phyloP scores from a whole-genome alignment of 92 coral and sea anemone genomes.

The Actinernus sp. region DNA sequence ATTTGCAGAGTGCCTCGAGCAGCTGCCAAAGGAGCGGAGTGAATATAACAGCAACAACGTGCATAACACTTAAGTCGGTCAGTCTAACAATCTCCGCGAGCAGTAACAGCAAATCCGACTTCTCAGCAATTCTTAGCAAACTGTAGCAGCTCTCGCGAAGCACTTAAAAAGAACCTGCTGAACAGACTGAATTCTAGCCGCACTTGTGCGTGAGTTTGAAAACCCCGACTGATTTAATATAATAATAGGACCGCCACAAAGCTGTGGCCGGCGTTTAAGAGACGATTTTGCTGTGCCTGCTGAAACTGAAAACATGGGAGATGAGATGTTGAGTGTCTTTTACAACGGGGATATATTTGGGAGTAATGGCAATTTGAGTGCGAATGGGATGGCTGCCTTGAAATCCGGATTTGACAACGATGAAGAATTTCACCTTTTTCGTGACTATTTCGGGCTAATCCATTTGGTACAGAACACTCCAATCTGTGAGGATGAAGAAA shows the following conservation, averaged over 20 bases:
- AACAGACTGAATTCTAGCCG: too few relatives aligned
- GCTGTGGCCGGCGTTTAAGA: neutral
- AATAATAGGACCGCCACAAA: neutral
- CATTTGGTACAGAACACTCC: slow-evolving; percentile 88
- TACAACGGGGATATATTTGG: slow-evolving; percentile 92
- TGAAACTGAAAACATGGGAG: slow-evolving; percentile 97
- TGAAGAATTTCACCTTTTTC: slow-evolving; percentile 93
- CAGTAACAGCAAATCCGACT: neutral
- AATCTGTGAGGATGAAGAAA: slow-evolving; percentile 69
- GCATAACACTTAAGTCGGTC: slow-evolving; percentile 27
- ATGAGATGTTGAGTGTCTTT: slow-evolving; percentile 96
- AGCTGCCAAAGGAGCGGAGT: slow-evolving; percentile 54
- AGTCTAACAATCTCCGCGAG: neutral
- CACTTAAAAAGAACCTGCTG: too few relatives aligned
- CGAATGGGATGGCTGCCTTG: slow-evolving; percentile 68
- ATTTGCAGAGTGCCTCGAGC: slow-evolving; percentile 69
- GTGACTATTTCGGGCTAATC: slow-evolving; percentile 97
- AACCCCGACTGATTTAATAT: too few relatives aligned
- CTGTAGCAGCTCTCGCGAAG: too few relatives aligned
- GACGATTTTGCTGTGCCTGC: neutral
- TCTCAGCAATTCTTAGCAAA: too few relatives aligned
- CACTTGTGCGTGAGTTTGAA: too few relatives aligned
- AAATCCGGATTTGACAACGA: slow-evolving; percentile 83
- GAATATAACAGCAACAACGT: slow-evolving; percentile 44
- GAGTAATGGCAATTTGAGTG: slow-evolving; percentile 78